These are phyloP conservation scores for Drosophila quadrilineata DNA, from an alignment of 1,140 invertebrate species.

Conservation along the genomic window DNA sequence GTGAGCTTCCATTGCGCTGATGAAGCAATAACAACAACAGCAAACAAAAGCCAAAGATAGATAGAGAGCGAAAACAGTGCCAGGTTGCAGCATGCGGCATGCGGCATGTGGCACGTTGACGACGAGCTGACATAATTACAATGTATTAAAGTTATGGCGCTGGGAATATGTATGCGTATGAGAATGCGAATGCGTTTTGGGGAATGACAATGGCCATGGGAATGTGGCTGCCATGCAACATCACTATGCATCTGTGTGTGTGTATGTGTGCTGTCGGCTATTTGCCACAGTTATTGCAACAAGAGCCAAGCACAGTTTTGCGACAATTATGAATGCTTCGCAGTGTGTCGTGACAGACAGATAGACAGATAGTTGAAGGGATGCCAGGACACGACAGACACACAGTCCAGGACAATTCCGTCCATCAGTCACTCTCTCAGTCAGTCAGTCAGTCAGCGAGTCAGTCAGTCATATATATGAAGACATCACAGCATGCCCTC, in stretches of 20 bases:
- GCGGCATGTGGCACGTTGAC: no score
- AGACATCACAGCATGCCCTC: slow-evolving; percentile 53
- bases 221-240: slow-evolving; percentile 14
- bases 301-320: slow-evolving; percentile 12
- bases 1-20: slow-evolving; percentile 6
- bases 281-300: slow-evolving; percentile 11
- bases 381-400: slow-evolving; percentile 37
- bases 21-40: slow-evolving; percentile 4
- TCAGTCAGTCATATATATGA: slow-evolving; percentile 43
- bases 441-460: slow-evolving; percentile 30
- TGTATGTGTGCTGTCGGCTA: neutral
- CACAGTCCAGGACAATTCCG: slow-evolving; percentile 17
- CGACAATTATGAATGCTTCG: slow-evolving; percentile 75
- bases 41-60: neutral
- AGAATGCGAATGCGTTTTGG: slow-evolving; percentile 16
- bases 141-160: slow-evolving; percentile 68
- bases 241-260: slow-evolving; percentile 6
- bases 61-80: neutral
- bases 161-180: slow-evolving; percentile 30
- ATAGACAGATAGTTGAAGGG: slow-evolving; percentile 66
- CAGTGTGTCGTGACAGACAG: slow-evolving; percentile 58
- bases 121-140: slow-evolving; percentile 68
- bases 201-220: slow-evolving; percentile 7
- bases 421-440: neutral
- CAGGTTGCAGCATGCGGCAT: slow-evolving; percentile 7